Base-by-base conservation (phyloP, 1,140 invertebrate genomes). In the Drosophila nigrodunni region DNA sequence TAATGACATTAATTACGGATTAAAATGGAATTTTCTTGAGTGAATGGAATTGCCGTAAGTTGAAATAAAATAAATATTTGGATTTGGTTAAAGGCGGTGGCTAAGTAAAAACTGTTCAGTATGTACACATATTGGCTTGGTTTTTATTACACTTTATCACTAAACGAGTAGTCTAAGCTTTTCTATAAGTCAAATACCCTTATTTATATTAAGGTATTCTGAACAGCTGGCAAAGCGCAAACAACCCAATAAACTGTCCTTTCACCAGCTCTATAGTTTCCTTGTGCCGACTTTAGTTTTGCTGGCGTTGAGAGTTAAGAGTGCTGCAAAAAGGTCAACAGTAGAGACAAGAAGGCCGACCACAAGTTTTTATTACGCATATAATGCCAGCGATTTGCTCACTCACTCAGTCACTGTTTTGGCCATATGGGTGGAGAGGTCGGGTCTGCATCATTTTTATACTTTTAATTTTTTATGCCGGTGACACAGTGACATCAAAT, bases 321-420 rank as follows among this genome's bases (percentile, higher is more conserved):
- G 58, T 57, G 61, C 69, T 61, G 58, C 49, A 50, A 74, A 88
- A 87, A 87, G 83, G 83, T 87, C 82, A 85, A 85, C 58, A 72
- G 67, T 54, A 43, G 55, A 43, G 60, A 39, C 70, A 54, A 69
- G 59, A 34, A 52, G 47, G 46, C 61, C 49, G 57, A 87, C 83
- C 83, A 75, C 83, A 87, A 88, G 83, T 87, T 87, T 87, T 87
- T 88, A 88, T 88, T 87, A 88, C 82, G 82, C 82, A 88, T 78
- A 87, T 87, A 88, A 87, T 83, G 85, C 83, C 80, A 74, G 70
- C 83, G 83, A 87, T 87, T 88, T 88, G 62, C 39, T 39, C 43
- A 7, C 30, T 43, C 64, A 8, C 34, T 11, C 47, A 43, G 11
- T 43, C 9, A 9, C 8, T 39, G 37, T 39, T 39, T 39, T 39